These are phyloP conservation scores for Rhabdophis nuchalis DNA, from an alignment of 2,797 vertebrate genomes.

Conservation along the genomic window DNA sequence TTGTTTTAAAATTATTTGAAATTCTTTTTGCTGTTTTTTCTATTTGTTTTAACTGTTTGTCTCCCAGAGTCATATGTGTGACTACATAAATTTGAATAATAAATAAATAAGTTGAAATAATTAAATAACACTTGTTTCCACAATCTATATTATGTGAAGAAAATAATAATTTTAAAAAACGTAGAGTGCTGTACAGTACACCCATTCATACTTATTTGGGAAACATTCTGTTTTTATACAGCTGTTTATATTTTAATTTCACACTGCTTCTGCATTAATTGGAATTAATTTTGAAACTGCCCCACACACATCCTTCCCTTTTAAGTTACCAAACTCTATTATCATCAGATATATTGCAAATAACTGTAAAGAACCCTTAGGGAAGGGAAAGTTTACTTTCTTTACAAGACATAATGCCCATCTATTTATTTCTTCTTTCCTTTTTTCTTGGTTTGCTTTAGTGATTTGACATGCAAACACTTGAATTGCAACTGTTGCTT, in stretches of 20 bases:
- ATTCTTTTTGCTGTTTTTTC: neutral
- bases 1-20: neutral
- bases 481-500: neutral
- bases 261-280: neutral
- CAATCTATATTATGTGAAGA: neutral
- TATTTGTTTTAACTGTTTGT: neutral
- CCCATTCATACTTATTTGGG: neutral
- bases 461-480: neutral
- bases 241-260: neutral
- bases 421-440: neutral
- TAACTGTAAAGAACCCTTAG: neutral
- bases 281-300: neutral
- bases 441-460: neutral
- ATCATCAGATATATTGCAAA: neutral
- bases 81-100: neutral
- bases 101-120: neutral
- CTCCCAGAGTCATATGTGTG: neutral
- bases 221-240: neutral
- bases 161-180: neutral
- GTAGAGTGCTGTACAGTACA: neutral
- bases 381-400: neutral
- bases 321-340: neutral
- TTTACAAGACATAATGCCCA: neutral
- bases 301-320: neutral
- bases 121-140: neutral